These are phyloP conservation scores for Gulo gulo DNA, from an alignment of 2,113 vertebrate species.

Conservation along the genomic window DNA sequence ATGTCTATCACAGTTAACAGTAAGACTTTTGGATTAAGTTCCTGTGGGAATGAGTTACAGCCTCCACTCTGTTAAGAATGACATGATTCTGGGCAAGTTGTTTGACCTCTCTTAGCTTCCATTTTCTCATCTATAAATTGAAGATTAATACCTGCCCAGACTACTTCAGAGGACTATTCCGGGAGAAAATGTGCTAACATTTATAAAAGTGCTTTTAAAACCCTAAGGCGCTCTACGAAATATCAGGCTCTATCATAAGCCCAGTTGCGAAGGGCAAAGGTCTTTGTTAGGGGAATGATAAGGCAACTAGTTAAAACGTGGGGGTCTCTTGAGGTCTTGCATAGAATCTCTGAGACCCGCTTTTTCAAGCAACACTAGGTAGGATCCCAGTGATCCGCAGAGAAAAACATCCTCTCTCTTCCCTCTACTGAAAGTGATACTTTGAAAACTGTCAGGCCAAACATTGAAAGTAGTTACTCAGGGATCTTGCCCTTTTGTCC, in stretches of 20 bases:
- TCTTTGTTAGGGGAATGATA: background rate
- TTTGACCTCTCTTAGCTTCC: background rate
- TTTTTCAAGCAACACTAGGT: background rate
- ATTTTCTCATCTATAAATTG: conserved; percentile 14
- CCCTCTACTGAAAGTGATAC: background rate
- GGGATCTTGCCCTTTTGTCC: background rate
- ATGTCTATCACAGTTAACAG: background rate
- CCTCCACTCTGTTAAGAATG: background rate
- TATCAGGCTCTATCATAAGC: background rate
- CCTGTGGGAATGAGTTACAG: background rate
- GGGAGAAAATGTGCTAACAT: background rate
- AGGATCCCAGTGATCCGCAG: background rate
- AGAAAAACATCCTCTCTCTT: background rate
- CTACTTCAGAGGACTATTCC: background rate
- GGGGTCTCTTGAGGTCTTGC: background rate
- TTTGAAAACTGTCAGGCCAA: conserved; percentile 20
- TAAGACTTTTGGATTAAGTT: background rate
- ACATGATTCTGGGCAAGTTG: background rate
- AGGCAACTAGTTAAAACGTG: background rate
- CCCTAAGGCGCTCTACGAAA: background rate
- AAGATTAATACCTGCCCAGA: background rate
- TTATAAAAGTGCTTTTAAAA: conserved; percentile 22
- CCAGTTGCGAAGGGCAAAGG: background rate
- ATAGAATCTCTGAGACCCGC: background rate
- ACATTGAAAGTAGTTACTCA: background rate